These are phyloP conservation scores for Ceyx melanurus DNA, from an alignment of 2,113 vertebrate genomes.

Conservation along the genomic window DNA sequence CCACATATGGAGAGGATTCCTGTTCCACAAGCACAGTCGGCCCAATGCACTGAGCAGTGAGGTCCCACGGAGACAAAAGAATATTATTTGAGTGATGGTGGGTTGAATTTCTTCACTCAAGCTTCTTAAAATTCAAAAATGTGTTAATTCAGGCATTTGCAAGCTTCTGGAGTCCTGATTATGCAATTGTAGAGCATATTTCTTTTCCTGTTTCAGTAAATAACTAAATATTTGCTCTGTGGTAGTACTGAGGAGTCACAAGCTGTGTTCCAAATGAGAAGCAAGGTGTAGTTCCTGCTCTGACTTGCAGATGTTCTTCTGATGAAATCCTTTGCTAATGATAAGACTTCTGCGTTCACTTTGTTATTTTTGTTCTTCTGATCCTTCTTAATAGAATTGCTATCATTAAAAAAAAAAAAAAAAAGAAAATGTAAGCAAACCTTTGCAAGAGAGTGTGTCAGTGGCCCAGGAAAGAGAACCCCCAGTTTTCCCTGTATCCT, in stretches of 20 bases:
- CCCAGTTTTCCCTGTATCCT: background rate
- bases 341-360: conserved; percentile 15
- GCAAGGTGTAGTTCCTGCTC: conserved; percentile 36
- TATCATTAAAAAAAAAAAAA: background rate
- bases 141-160: background rate
- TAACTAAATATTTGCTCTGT: conserved; percentile 29
- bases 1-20: background rate
- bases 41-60: background rate
- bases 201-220: background rate
- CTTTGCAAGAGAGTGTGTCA: background rate
- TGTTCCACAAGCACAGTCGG: background rate
- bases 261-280: background rate
- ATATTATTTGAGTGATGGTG: background rate
- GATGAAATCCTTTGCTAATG: conserved; percentile 25
- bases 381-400: background rate
- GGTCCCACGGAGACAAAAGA: background rate
- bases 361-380: background rate
- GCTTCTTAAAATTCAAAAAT: conserved; percentile 10
- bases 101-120: background rate
- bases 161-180: background rate
- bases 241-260: background rate
- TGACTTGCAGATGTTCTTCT: conserved; percentile 49
- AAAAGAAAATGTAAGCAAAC: too few species aligned
- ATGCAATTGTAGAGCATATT: background rate
- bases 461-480: background rate